phyloP scores from a whole-genome alignment of 2,888 invertebrate species.

The Hyposoter didymator region DNA sequence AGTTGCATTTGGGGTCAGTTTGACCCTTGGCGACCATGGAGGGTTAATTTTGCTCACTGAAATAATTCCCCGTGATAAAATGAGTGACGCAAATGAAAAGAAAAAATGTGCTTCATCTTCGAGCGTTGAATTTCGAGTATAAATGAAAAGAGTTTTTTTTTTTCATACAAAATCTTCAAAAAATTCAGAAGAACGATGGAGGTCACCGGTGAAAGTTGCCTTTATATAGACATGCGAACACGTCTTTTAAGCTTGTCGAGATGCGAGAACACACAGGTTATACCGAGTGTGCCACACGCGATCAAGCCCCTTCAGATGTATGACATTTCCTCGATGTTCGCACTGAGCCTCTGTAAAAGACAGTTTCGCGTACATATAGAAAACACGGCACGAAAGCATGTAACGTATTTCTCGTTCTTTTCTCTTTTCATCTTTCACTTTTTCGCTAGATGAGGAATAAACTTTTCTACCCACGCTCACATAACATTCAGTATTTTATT shows the following conservation, averaged over 20 bases:
- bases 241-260: slow-evolving; percentile 56
- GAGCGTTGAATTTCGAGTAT: background rate
- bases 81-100: background rate
- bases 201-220: slow-evolving; percentile 64
- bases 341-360: slow-evolving; percentile 43
- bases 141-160: slow-evolving; percentile 10
- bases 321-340: slow-evolving; percentile 46
- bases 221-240: slow-evolving; percentile 60
- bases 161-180: background rate
- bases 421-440: background rate
- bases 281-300: slow-evolving; percentile 26
- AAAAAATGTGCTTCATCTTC: background rate
- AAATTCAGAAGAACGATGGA: slow-evolving; percentile 47
- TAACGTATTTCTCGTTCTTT: background rate
- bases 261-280: slow-evolving; percentile 62
- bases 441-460: slow-evolving; percentile 50
- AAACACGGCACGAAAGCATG: slow-evolving; percentile 56
- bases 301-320: slow-evolving; percentile 24
- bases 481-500: slow-evolving; percentile 58
- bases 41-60: background rate
- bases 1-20: no score
- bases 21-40: no score
- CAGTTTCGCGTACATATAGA: slow-evolving; percentile 37
- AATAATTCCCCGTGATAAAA: background rate
- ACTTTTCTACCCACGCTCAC: slow-evolving; percentile 67